phyloP scores from a whole-genome alignment of 1,140 invertebrate species.

The Epicauta chinensis region DNA sequence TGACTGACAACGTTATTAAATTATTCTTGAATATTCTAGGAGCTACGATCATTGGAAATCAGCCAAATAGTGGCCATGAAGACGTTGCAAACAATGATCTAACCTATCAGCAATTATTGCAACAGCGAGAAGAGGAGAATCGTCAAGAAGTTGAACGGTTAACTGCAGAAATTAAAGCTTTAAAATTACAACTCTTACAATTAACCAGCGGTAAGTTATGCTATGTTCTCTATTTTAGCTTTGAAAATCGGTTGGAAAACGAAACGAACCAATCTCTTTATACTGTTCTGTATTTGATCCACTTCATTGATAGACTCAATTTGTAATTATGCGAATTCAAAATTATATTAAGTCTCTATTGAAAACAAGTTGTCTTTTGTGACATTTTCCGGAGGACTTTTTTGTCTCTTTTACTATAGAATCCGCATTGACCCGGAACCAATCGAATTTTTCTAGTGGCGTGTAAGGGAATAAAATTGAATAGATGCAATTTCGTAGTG shows the following conservation, averaged over 20 bases:
- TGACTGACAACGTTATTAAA: too few relatives aligned
- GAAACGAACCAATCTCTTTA: too few relatives aligned
- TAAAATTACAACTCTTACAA: conserved; percentile 55
- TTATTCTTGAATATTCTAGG: conserved; percentile 29
- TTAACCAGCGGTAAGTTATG: conserved; percentile 42
- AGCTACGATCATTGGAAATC: conserved; percentile 34
- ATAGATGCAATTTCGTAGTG: too few relatives aligned
- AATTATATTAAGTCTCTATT: too few relatives aligned
- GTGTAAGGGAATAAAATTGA: too few relatives aligned
- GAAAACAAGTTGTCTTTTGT: too few relatives aligned
- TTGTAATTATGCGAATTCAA: not conserved
- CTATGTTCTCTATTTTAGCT: not conserved
- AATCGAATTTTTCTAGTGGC: too few relatives aligned
- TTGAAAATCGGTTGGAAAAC: too few relatives aligned
- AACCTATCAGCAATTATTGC: conserved; percentile 46
- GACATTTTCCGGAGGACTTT: too few relatives aligned
- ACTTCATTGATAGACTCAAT: not conserved
- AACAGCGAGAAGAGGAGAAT: conserved; percentile 53
- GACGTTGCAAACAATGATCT: conserved; percentile 24
- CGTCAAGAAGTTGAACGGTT: conserved; percentile 52
- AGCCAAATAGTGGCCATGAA: conserved; percentile 27
- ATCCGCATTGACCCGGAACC: too few relatives aligned
- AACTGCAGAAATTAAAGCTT: conserved; percentile 52
- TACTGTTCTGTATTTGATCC: too few relatives aligned
- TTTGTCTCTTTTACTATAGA: too few relatives aligned